Base-by-base conservation (phyloP, 2,888 invertebrate species). In the Acronicta leporina region DNA sequence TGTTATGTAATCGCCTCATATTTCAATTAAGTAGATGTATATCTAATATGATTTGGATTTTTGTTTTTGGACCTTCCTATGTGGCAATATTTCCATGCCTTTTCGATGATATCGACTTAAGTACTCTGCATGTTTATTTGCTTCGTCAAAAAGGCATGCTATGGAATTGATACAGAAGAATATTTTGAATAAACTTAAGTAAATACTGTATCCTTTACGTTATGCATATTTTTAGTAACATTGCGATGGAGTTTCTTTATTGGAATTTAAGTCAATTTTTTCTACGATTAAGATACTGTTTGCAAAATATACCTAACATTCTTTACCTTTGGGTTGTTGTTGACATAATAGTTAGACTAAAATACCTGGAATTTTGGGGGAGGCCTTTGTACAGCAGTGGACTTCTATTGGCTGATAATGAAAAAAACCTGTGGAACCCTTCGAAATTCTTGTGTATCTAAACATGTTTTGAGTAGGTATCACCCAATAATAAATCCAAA, bases 171-270 rank as follows among this genome's bases (percentile, higher is more conserved):
- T 20, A 20, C 20, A 20, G 20, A 20, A 20, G 20, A 20, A 20
- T 20, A 20, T 2, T 4, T 20, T 20, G 20, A 20, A 11, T 13
- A 35, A 35, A 35, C n/a, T n/a, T n/a, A 35, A 4, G 35, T 6
- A 13, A 11, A 13, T 20, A 35, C 30, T 7, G 1, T 30, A 5
- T 30, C 1, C 8, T 30, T 30, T 9, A n/a, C 2, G 7, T 30
- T 30, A 30, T 30, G 8, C 10, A 9, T 30, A 10, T 30, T 30
- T 30, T 30, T 13, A 13, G 1, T 13, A 35, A 35, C 35, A 35
- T 30, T 11, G 16, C 11, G 38, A 16, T 27, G 46, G 0, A 63
- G 44, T 49, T 48, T 50, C 9, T 43, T 46, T 30, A 53, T 33
- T 47, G n/a, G 6, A 55, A 43, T 51, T 54, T 27, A 13, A 40